phyloP scores from a whole-genome alignment of 2,797 vertebrate genomes.

The Artibeus lituratus region DNA sequence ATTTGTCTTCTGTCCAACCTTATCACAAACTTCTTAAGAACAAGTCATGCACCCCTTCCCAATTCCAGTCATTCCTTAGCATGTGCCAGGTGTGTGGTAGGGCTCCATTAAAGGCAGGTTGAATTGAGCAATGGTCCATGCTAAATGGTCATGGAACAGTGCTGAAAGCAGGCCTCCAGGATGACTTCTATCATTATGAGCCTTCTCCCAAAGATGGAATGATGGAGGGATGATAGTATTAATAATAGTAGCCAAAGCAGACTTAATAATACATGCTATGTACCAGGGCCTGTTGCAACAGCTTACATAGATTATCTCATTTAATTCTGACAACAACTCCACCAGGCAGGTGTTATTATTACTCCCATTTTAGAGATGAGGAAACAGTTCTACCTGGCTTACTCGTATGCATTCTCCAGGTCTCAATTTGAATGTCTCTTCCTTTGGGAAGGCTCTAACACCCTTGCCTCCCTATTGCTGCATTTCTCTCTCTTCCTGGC shows the following conservation, averaged over 20 bases:
- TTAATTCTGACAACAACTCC: neutral
- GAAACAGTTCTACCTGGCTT: neutral
- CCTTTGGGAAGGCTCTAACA: neutral
- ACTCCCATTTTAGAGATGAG: neutral
- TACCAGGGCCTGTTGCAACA: neutral
- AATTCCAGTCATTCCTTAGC: neutral
- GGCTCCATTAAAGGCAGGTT: neutral
- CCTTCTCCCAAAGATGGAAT: neutral
- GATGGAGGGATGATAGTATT: neutral
- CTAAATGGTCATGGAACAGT: neutral
- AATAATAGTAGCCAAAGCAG: neutral
- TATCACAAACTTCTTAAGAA: neutral
- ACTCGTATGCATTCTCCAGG: neutral
- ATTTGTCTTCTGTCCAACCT: neutral
- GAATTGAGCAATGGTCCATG: neutral
- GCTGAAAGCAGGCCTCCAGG: too few relatives aligned
- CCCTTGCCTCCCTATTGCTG: neutral
- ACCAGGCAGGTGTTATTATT: neutral
- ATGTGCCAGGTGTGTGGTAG: neutral
- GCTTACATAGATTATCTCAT: neutral
- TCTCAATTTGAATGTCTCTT: neutral
- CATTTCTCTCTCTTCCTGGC: neutral
- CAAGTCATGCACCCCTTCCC: neutral
- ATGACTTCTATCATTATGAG: neutral
- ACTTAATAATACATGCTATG: fast-evolving